Conservation (phyloP, 2,888 invertebrate genomes). For the Cataglyphis cursor region DNA sequence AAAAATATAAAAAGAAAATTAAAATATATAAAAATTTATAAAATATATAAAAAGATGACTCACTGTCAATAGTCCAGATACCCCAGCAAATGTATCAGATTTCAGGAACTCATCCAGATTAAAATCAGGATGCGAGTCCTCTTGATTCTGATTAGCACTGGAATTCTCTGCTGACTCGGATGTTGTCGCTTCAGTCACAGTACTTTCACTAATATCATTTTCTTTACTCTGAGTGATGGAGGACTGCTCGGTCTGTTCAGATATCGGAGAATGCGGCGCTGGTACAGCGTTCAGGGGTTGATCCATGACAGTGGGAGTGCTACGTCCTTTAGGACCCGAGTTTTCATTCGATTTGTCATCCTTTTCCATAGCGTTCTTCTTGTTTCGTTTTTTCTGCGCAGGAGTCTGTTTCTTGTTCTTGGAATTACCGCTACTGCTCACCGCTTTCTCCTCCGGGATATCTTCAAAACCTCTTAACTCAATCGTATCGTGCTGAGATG, state of each 20-base stretch:
- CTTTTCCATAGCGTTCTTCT: constrained; percentile 85
- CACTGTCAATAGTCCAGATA: constrained; percentile 92
- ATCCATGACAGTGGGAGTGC: constrained; percentile 85
- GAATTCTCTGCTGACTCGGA: constrained; percentile 74
- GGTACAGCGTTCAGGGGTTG: constrained; percentile 79
- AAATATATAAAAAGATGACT: constrained; percentile 74
- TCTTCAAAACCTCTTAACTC: constrained; percentile 97
- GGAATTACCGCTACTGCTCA: constrained; percentile 59
- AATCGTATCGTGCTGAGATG: constrained; percentile 96
- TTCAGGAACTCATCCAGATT: constrained; percentile 95
- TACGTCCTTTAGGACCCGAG: constrained; percentile 83
- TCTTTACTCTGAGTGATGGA: constrained; percentile 74
- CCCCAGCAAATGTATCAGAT: constrained; percentile 92
- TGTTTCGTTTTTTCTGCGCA: constrained; percentile 87
- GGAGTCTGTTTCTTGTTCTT: constrained; percentile 86
- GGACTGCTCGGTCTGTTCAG: constrained; percentile 80
- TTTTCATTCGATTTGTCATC: constrained; percentile 79
- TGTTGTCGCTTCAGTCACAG: constrained; percentile 72
- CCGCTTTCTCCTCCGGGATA: constrained; percentile 86
- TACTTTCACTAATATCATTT: constrained; percentile 71
- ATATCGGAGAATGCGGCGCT: constrained; percentile 85
- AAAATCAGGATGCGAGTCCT: constrained; percentile 87
- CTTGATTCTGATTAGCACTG: constrained; percentile 75
- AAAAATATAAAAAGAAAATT: neutral
- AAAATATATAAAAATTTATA: no score